Percentiles rank a stretch among this genome's conserved stretches.
phyloP scores from a whole-genome alignment of 1,140 invertebrate genomes.

The Drosophila quadrilineata region DNA sequence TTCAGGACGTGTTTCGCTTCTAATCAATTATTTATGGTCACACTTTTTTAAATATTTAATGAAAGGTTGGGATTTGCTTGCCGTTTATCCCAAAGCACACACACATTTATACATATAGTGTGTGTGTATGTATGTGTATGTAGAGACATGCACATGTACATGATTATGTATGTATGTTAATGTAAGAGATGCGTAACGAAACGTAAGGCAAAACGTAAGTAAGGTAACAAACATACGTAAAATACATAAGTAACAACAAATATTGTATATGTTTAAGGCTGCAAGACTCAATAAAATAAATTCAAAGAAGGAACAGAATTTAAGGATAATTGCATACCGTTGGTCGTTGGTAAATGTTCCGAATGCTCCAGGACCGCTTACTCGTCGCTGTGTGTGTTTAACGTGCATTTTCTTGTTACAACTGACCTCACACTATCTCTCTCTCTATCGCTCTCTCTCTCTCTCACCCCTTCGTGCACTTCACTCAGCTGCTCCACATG shows the following conservation, averaged over 20 bases:
- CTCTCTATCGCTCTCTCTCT: no score
- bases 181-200: slow-evolving; percentile 10
- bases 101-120: not conserved
- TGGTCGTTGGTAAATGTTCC: slow-evolving; percentile 80
- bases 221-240: slow-evolving; percentile 13
- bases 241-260: slow-evolving; percentile 45
- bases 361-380: slow-evolving; percentile 81
- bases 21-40: slow-evolving; percentile 31
- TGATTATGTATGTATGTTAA: not conserved
- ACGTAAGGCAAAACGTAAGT: slow-evolving; percentile 3
- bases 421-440: no score
- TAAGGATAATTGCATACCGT: slow-evolving; percentile 73
- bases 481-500: slow-evolving; percentile 47
- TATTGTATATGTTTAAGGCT: slow-evolving; percentile 8
- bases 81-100: slow-evolving; percentile 18
- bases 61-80: slow-evolving; percentile 37
- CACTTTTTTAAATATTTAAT: slow-evolving; percentile 44
- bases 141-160: slow-evolving; percentile 3
- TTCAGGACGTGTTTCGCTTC: slow-evolving; percentile 23
- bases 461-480: slow-evolving; percentile 36
- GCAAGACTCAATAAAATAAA: slow-evolving; percentile 25
- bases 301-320: no score
- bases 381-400: slow-evolving; percentile 80
- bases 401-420: slow-evolving; percentile 72
- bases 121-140: no score